Evolutionary conservation across 2,797 vertebrate genomes (phyloP), one percentile per base, ranked within the genome.

Genomic region (Tokudaia tokunoshimensis): DNA sequence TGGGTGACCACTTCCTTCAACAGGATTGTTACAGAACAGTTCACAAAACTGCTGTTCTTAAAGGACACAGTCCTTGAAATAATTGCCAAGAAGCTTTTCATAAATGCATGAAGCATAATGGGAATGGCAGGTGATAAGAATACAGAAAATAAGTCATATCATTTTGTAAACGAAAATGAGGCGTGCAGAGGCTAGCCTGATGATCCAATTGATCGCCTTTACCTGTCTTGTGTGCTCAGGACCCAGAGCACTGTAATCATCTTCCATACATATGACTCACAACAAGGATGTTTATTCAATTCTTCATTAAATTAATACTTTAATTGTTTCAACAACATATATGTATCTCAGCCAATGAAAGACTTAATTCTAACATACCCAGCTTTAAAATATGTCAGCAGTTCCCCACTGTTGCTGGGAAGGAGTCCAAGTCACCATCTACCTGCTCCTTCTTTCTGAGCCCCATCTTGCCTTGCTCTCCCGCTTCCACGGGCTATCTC

Each of bases 161-260:
- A 15, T 57, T 94, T 67, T 78, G 2, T 55, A 41, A 83, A 80
- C 79, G 24, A 65, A 93, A 92, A 37, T 24, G 11, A 59, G 1
- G 14, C n/a, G 34, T 57, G 22, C 10, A 12, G 63, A 72, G 37
- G 0, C 17, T 1, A 44, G 20, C 12, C 31, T 34, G 55, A 22
- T 65, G 29, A 10, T 52, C 47, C 3, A 6, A 52, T 2, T 3
- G 6, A 6, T 17, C 14, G 7, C 26, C 24, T 31, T 31, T 9
- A 17, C 29, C 76, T 26, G 2, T 13, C 41, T n/a, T 76, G 82
- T 26, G 24, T 0, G 11, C 7, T 10, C 0, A 14, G 29, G 29
- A 29, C 57, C 37, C 41, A 84, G 29, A 47, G 11, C 31, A 84
- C 41, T 65, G 41, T 11, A 34, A 50, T 13, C 29, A 14, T 10